Conservation (phyloP, 2,113 vertebrate genomes). For the Forbesichthys papilliferus region DNA sequence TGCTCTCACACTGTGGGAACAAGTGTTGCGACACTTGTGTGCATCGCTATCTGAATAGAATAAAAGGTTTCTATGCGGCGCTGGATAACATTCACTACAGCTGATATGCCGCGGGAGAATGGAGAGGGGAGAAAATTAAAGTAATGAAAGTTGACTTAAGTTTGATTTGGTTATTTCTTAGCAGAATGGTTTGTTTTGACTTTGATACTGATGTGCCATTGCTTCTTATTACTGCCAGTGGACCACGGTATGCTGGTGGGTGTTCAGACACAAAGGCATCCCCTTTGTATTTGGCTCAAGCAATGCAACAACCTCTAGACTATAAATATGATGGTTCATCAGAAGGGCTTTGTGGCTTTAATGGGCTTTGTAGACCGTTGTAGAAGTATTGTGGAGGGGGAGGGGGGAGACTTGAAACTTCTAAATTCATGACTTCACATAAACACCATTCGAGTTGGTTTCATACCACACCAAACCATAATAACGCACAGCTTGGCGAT, state of each 20-base stretch:
- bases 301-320: constrained; percentile 30
- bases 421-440: too few species aligned
- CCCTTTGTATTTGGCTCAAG: constrained; percentile 24
- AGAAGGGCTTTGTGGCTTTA: not conserved
- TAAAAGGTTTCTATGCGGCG: constrained; percentile 61
- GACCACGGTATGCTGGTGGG: constrained; percentile 11
- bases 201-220: constrained; percentile 8
- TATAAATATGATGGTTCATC: constrained; percentile 6
- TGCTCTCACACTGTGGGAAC: constrained; percentile 70
- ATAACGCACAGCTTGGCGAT: too few species aligned
- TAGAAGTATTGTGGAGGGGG: constrained; percentile 34
- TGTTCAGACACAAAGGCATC: not conserved
- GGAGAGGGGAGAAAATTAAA: not conserved
- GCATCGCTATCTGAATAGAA: constrained; percentile 64
- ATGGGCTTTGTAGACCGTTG: constrained; percentile 27
- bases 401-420: too few species aligned
- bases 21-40: constrained; percentile 68
- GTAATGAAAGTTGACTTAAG: constrained; percentile 1
- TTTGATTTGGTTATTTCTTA: not conserved
- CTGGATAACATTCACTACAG: constrained; percentile 48
- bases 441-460: too few species aligned
- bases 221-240: constrained; percentile 36
- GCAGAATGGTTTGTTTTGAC: constrained; percentile 5
- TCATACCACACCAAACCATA: too few species aligned
- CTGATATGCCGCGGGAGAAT: constrained; percentile 52